phyloP scores from a whole-genome alignment of 2,888 invertebrate genomes.

The Lydus trimaculatus region DNA sequence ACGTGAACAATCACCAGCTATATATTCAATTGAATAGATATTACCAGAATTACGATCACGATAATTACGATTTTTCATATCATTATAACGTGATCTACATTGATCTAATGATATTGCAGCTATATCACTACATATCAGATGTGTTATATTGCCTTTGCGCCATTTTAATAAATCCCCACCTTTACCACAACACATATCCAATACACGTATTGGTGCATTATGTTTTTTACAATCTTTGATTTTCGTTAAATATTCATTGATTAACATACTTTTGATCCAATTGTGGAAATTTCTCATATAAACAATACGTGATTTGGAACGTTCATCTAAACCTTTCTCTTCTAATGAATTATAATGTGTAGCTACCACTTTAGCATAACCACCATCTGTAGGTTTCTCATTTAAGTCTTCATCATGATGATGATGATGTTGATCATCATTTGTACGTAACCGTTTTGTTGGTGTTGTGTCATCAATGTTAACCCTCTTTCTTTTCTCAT shows the following conservation, averaged over 20 bases:
- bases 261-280: constrained; percentile 97
- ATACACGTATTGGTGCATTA: constrained; percentile 73
- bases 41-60: constrained; percentile 51
- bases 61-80: constrained; percentile 62
- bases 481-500: constrained; percentile 1
- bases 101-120: constrained; percentile 93
- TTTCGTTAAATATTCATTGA: constrained; percentile 80
- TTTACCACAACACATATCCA: constrained; percentile 98
- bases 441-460: constrained; percentile 17
- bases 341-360: constrained; percentile 92
- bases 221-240: constrained; percentile 70
- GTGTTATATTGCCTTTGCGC: constrained; percentile 81
- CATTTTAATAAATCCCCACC: constrained; percentile 99
- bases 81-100: constrained; percentile 83
- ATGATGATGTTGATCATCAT: constrained; percentile 23
- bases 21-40: constrained; percentile 86
- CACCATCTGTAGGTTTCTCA: constrained; percentile 33
- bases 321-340: constrained; percentile 79
- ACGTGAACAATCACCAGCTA: constrained; percentile 92
- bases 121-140: constrained; percentile 91
- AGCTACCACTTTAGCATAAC: constrained; percentile 76
- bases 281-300: constrained; percentile 98
- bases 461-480: background rate
- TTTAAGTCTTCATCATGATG: background rate
- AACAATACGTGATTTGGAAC: constrained; percentile 90